These are phyloP conservation scores for Gymnocheta viridis DNA, from an alignment of 2,888 invertebrate genomes.

Conservation along the genomic window DNA sequence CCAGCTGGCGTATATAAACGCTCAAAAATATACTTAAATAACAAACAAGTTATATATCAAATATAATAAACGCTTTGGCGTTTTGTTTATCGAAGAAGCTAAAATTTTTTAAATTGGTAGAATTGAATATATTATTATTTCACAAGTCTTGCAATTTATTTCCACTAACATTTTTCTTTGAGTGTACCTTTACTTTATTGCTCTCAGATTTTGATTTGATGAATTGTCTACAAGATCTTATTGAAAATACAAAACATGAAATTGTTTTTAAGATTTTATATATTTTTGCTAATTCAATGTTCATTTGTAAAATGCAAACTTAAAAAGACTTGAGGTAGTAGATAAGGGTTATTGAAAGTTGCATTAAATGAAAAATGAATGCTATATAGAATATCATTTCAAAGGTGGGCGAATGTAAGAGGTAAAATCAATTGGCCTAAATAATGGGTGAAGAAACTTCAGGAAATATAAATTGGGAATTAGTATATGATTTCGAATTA, in stretches of 20 bases:
- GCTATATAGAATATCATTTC: background rate
- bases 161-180: constrained; percentile 6
- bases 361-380: constrained; percentile 28
- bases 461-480: too few species aligned
- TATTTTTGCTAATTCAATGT: background rate
- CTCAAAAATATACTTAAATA: background rate
- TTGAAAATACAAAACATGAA: constrained; percentile 69
- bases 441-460: background rate
- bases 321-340: constrained; percentile 4
- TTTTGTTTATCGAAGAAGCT: too few species aligned
- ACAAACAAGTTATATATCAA: background rate
- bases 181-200: constrained; percentile 3
- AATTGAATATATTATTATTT: too few species aligned
- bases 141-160: background rate
- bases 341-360: constrained; percentile 32
- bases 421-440: background rate
- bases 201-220: constrained; percentile 62
- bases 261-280: constrained; percentile 70
- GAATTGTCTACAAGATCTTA: constrained; percentile 69
- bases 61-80: too few species aligned
- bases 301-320: constrained; percentile 34
- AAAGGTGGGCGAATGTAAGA: background rate
- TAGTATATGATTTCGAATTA: too few species aligned
- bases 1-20: background rate
- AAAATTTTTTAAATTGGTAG: too few species aligned